A percentile compares a stretch with the other conserved stretches of the same genome.
Evolutionary conservation across 2,888 invertebrate genomes (phyloP).

Genomic region (Callimorpha dominula): DNA sequence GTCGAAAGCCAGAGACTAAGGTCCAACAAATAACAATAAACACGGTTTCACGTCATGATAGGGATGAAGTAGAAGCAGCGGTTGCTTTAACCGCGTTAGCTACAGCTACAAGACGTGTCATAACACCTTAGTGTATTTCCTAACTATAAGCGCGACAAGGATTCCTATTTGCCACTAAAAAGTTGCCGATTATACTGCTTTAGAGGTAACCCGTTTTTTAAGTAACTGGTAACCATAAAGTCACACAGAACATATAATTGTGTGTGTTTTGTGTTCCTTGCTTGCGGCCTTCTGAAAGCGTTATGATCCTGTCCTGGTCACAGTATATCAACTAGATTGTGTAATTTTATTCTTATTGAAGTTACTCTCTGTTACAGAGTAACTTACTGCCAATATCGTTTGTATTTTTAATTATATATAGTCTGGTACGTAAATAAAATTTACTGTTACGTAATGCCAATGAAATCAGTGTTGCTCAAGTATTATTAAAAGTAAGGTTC

Average conservation of each 20-base stretch:
- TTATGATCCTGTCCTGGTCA: background rate
- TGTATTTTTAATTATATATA: slow-evolving; percentile 46
- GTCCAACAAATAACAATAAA: slow-evolving; percentile 64
- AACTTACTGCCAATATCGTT: slow-evolving; percentile 49
- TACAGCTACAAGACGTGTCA: slow-evolving; percentile 71
- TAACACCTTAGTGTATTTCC: slow-evolving; percentile 57
- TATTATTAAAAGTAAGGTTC: slow-evolving; percentile 63
- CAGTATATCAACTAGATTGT: background rate
- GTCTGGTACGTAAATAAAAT: slow-evolving; percentile 50
- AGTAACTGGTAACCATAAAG: no score
- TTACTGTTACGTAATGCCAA: slow-evolving; percentile 46
- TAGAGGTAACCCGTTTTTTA: no score
- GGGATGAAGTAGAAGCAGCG: slow-evolving; percentile 92
- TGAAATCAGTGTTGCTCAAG: slow-evolving; percentile 67
- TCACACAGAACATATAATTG: background rate
- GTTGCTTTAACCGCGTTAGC: slow-evolving; percentile 91
- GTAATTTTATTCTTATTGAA: slow-evolving; percentile 11
- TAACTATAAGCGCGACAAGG: background rate
- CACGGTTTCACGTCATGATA: slow-evolving; percentile 83
- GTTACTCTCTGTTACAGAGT: slow-evolving; percentile 46
- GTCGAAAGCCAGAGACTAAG: slow-evolving; percentile 68
- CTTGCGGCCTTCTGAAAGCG: background rate
- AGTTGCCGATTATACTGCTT: background rate
- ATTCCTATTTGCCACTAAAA: background rate
- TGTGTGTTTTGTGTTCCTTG: background rate